Evolutionary conservation across 37 sponge, comb jelly and placozoan species (phyloP).

Genomic region (Halichondria panicea): DNA sequence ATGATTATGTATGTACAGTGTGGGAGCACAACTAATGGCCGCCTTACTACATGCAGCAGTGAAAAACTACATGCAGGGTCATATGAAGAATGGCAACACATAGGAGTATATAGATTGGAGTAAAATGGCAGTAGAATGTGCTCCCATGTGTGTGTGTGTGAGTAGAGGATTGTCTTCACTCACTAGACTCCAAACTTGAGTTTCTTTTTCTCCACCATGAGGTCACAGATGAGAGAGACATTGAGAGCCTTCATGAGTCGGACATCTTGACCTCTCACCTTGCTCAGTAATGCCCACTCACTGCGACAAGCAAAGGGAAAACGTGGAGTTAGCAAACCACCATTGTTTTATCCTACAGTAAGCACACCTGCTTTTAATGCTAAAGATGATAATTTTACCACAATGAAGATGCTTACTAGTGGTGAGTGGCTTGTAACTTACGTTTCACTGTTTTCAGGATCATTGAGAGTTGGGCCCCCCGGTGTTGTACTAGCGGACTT

Average conservation of each 20-base stretch:
- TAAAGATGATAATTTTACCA: no score
- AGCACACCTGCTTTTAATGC: background rate
- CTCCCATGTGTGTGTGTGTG: background rate
- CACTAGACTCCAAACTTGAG: constrained; percentile 73
- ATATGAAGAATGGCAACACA: background rate
- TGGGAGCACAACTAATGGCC: background rate
- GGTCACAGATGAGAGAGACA: constrained; percentile 88
- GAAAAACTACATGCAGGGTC: background rate
- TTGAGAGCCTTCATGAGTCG: constrained; percentile 78
- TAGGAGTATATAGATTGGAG: background rate
- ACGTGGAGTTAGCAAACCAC: background rate
- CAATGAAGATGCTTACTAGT: background rate
- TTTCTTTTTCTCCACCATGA: constrained; percentile 99
- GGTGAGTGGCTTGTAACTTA: background rate
- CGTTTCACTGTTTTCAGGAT: no score
- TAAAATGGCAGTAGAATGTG: no score
- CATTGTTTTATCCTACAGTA: background rate
- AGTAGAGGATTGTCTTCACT: constrained; percentile 26
- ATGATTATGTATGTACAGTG: no score
- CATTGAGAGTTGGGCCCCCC: no score
- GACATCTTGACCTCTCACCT: constrained; percentile 75
- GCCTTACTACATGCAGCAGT: background rate
- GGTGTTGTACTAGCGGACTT: no score
- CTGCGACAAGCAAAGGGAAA: constrained; percentile 24
- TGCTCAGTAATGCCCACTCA: constrained; percentile 75